phyloP scores from a whole-genome alignment of 2,888 invertebrate species.

The Protophormia terraenovae region DNA sequence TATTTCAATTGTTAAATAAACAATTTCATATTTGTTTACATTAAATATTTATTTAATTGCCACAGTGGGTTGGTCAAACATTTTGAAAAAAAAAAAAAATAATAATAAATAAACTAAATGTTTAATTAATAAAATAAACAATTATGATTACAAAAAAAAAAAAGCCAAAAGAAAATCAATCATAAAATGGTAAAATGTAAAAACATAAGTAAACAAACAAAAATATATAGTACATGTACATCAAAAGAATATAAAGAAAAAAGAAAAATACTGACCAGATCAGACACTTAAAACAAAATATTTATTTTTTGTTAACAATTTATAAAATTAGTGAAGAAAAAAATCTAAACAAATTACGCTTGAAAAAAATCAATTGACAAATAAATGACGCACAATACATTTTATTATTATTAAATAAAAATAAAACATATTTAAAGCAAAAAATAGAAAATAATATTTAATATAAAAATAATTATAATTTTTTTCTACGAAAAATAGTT shows the following conservation, averaged over 20 bases:
- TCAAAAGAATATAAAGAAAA: too few relatives aligned
- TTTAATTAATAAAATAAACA: not conserved
- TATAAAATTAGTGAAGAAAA: not conserved
- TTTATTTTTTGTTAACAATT: too few relatives aligned
- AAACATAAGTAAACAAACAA: not conserved
- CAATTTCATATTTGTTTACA: not conserved
- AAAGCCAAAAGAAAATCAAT: not conserved
- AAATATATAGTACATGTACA: not conserved
- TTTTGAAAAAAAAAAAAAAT: not conserved
- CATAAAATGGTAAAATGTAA: not conserved
- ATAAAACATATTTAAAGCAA: not conserved
- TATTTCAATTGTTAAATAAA: not conserved
- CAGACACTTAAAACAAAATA: too few relatives aligned
- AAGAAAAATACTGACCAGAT: too few relatives aligned
- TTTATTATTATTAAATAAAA: too few relatives aligned
- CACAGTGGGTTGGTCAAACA: not conserved
- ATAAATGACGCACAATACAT: slow-evolving; percentile 20
- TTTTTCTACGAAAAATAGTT: too few relatives aligned
- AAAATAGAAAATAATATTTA: not conserved
- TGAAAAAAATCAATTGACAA: slow-evolving; percentile 24
- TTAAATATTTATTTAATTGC: not conserved
- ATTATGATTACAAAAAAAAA: not conserved
- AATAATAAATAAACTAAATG: too few relatives aligned
- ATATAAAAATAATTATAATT: too few relatives aligned
- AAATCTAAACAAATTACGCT: not conserved